phyloP scores from a whole-genome alignment of 2,888 invertebrate genomes.

The Rhagonycha fulva region DNA sequence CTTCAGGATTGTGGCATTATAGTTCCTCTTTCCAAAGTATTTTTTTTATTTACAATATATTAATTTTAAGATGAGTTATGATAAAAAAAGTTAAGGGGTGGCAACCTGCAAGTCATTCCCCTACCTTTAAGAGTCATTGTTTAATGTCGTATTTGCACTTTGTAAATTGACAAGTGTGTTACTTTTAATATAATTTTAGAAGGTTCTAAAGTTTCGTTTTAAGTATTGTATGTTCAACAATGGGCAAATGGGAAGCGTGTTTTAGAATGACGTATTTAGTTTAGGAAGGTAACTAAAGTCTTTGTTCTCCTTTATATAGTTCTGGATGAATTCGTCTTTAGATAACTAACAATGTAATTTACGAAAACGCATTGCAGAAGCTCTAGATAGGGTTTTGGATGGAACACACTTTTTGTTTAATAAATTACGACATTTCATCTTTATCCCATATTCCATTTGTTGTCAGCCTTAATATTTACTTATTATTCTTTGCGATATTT shows the following conservation, averaged over 20 bases:
- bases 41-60: too few relatives aligned
- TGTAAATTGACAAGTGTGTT: neutral
- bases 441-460: neutral
- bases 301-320: slow-evolving; percentile 20
- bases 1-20: too few relatives aligned
- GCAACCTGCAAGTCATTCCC: too few relatives aligned
- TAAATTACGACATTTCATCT: neutral
- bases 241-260: slow-evolving; percentile 20
- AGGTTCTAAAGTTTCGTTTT: neutral
- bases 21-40: too few relatives aligned
- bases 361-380: slow-evolving; percentile 17
- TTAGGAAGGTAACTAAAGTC: slow-evolving; percentile 20
- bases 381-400: neutral
- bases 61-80: too few relatives aligned
- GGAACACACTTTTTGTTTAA: neutral
- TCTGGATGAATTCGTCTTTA: slow-evolving; percentile 17
- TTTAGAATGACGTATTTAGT: slow-evolving; percentile 20
- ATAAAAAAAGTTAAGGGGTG: too few relatives aligned
- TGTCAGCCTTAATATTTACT: neutral
- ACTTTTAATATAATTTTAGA: neutral
- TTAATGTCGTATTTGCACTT: neutral
- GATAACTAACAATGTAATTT: slow-evolving; percentile 25
- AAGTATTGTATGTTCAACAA: slow-evolving; percentile 11
- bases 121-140: neutral
- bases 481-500: neutral